Base-by-base conservation (phyloP, 2,888 invertebrate genomes). In the Trichogramma dendrolimi region DNA sequence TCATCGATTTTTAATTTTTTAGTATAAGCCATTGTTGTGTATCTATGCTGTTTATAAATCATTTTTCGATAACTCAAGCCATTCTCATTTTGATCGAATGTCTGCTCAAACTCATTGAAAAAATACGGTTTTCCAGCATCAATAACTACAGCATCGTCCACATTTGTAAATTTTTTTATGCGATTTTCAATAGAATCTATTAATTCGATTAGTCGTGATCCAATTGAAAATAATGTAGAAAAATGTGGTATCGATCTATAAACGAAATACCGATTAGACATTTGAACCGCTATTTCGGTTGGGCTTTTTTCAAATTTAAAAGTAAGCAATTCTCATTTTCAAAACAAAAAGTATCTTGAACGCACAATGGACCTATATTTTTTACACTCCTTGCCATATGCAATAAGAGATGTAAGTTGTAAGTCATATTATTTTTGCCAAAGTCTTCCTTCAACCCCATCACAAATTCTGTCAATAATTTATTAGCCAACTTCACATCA, bases 61-160 rank as follows among this genome's bases (percentile, higher is more conserved):
- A 65, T 10, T 60, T 62, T 65, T 27, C 60, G 10, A 14, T 57
- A 62, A 41, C 53, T 41, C 38, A 57, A 62, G 42, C 61, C 53
- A 5, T 2, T 11, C n/a, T n/a, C n/a, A n/a, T n/a, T n/a, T n/a
- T n/a, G n/a, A 14, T 43, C 40, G 5, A 53, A 43, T 38, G 14
- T 5, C 49, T 27, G 6, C 46, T 64, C 62, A n/a, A n/a, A n/a
- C n/a, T n/a, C n/a, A 54, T 60, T 60, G 8, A 62, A 57, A 11
- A 38, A 8, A 47, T 64, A 62, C 4, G 4, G 4, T 55, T 55
- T 54, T 52, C 59, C 62, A 11, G 8, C 8, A 14, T 60, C 60
- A 39, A 64, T 54, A 8, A 64, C 49, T 5, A 50, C 58, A 39
- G 7, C 41, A 43, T 39, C 44, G 11, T 50, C 59, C 39, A 63